Percentiles rank a stretch among this genome's conserved stretches.
Evolutionary conservation across 2,797 vertebrate genomes (phyloP).

Genomic region (Rhinogobio ventralis): DNA sequence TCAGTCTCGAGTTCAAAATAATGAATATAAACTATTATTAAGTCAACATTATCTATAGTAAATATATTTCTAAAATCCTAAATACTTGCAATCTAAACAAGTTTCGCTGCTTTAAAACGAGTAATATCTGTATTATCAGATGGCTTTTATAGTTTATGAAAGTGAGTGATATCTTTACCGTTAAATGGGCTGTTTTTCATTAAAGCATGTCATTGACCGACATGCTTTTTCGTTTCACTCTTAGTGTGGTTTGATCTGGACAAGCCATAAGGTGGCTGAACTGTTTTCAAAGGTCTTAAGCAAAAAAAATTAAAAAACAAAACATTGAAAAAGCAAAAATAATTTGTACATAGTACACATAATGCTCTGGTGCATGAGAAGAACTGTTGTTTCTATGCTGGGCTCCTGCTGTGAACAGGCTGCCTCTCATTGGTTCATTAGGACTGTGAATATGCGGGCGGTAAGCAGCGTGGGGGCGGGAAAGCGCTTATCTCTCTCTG

Average conservation of each 20-base stretch:
- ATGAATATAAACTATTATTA: neutral
- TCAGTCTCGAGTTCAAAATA: neutral
- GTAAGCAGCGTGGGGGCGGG: constrained; percentile 41
- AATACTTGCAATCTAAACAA: neutral
- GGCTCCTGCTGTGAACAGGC: constrained; percentile 25
- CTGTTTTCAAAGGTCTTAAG: neutral
- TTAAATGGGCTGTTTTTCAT: neutral
- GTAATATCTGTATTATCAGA: neutral
- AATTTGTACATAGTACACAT: neutral
- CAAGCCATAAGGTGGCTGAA: neutral
- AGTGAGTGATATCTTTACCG: neutral
- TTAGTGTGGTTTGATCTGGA: neutral
- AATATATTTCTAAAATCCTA: neutral
- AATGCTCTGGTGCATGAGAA: constrained; percentile 19
- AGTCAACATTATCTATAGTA: neutral
- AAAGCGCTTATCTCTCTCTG: constrained; percentile 57
- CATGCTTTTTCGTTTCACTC: neutral
- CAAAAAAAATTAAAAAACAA: neutral
- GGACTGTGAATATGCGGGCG: constrained; percentile 36
- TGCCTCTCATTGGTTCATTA: constrained; percentile 52
- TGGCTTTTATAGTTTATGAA: neutral
- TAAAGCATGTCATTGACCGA: neutral
- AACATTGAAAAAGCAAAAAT: neutral
- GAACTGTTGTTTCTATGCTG: constrained; percentile 33
- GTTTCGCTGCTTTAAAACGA: neutral